Base-by-base conservation (phyloP, 2,113 vertebrate genomes). In the Pogona vitticeps region DNA sequence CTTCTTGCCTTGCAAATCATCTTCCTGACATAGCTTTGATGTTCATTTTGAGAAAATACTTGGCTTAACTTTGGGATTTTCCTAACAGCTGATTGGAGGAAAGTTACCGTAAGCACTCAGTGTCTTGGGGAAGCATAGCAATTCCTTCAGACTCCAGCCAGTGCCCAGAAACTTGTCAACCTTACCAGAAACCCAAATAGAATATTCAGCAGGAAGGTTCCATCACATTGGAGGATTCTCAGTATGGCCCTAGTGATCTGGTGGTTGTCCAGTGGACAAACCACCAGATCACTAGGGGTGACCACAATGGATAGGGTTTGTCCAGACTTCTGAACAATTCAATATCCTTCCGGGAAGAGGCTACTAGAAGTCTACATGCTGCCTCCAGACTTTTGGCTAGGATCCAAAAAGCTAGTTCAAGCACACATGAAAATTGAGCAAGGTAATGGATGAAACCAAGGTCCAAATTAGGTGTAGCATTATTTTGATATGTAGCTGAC, bases 1-100 rank as follows among this genome's bases (percentile, higher is more conserved):
- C 31, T 68, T 68, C 65, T 52, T 46, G 86, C 56, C 68, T 90
- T 86, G 80, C 89, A 90, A 94, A 90, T 84, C 67, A 90, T 85
- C 63, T 81, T 71, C 73, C 84, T 9, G 0, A 23, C 56, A 85
- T 81, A 31, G 38, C 61, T 86, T 91, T 42, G 80, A 76, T 42
- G 26, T 2, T 8, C 0, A 0, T 42, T 28, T 71, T 26, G 46
- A 83, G 82, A 91, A 83, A 82, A 18, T 21, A 61, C 33, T 83
- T 85, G 65, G 5, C n/a, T 80, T 92, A 90, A 68, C 65, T 68
- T 68, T 68, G 36, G 78, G 28, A 63, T 89, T 9, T 82, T 28
- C 86, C 71, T 77, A 15, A 42, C 59, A 83, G 85, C 75, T 2
- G 21, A 21, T n/a, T 67, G 63, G 26, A 68, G 28, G 46, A 52